Evolutionary conservation across 2,888 invertebrate species (phyloP), one percentile per base, ranked within the genome.

Genomic region (Leucophenga montana): DNA sequence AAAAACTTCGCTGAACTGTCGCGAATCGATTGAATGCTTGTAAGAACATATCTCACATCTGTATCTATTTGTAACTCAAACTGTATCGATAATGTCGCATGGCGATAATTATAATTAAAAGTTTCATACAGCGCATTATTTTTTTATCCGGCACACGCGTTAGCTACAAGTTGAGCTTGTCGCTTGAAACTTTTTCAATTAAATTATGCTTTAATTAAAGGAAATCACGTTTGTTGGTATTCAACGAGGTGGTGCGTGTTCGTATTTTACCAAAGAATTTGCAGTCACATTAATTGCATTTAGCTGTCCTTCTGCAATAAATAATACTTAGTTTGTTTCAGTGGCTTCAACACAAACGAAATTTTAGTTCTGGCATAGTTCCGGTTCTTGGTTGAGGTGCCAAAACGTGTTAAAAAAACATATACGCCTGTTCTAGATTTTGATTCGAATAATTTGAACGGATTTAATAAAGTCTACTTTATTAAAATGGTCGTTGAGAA

Each of bases 131-230:
- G 39, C 8, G 9, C 8, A 11, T 39, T 39, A 1, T 39, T 3
- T 5, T 39, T 39, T 3, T 5, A 8, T 27, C 27, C 27, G 27
- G 3, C 16, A 16, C 16, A 50, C 16, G 3, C 16, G 50, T 50
- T 18, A 1, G 14, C 13, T 2, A 16, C 50, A 50, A 50, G 16
- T n/a, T 16, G 44, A 62, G 46, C 11, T 62, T 62, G 62, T 46
- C 46, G 62, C 46, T 61, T 5, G 14, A 46, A 62, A 62, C 33
- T 62, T 62, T 62, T 62, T 62, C 62, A 62, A 62, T 62, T 62
- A 62, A 62, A 62, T 62, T 62, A 62, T 62, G 44, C 62, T 62
- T 62, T 62, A 62, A 62, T 62, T 62, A 62, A 62, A 46, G 20
- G 46, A 62, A 62, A 62, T 62, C 62, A 62, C 62, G 62, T 62